Percentiles rank a stretch among this genome's conserved stretches.
These are phyloP conservation scores for Cyrtonyx montezumae DNA, from an alignment of 2,113 vertebrate species.

Conservation along the genomic window DNA sequence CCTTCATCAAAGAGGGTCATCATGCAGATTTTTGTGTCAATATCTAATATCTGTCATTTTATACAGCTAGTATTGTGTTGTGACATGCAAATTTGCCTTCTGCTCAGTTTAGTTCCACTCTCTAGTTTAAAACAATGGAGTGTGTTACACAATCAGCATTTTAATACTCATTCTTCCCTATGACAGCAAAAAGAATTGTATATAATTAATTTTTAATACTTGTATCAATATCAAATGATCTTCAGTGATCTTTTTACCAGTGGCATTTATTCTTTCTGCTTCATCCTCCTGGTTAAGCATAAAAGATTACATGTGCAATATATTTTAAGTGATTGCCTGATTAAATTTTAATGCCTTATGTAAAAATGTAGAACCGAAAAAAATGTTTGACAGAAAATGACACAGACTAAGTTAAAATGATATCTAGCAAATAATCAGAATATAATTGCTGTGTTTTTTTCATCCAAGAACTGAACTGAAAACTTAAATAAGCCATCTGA, in stretches of 20 bases:
- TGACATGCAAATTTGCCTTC: neutral
- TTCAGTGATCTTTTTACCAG: neutral
- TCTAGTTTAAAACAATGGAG: neutral
- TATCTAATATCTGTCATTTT: neutral
- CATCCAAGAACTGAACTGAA: neutral
- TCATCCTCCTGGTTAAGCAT: neutral
- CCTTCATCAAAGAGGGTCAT: neutral
- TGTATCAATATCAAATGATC: neutral
- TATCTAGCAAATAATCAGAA: neutral
- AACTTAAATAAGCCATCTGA: neutral
- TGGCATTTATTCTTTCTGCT: conserved; percentile 1
- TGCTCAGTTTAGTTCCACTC: neutral
- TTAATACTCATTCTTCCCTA: neutral
- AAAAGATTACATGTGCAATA: neutral
- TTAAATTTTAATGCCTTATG: conserved; percentile 23
- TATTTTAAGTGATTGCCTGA: conserved; percentile 21
- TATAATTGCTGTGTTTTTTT: neutral
- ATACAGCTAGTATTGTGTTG: neutral
- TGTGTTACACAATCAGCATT: neutral
- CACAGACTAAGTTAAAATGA: neutral
- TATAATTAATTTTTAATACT: conserved; percentile 14
- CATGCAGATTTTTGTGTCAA: neutral
- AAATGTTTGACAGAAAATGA: conserved; percentile 22
- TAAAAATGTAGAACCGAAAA: neutral
- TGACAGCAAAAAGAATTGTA: neutral